A percentile compares a stretch with the other conserved stretches of the same genome.
These are phyloP conservation scores for Otocyon megalotis DNA, from an alignment of 2,113 vertebrate genomes.

Conservation along the genomic window DNA sequence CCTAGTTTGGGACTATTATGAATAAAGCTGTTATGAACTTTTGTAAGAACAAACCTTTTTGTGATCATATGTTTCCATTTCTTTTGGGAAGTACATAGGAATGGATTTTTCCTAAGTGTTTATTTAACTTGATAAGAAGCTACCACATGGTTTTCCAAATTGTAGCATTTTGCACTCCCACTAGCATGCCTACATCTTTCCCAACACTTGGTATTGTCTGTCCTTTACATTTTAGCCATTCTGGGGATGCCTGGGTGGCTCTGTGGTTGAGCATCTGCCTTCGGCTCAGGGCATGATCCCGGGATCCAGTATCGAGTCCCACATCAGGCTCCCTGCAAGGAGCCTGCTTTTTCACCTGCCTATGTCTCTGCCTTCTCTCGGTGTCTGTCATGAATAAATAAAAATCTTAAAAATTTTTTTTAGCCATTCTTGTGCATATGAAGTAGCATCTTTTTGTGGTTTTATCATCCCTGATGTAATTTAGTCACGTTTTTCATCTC, in stretches of 20 bases:
- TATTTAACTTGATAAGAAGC: background rate
- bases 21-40: background rate
- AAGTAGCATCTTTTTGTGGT: background rate
- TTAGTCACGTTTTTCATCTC: background rate
- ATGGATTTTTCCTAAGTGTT: background rate
- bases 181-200: background rate
- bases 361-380: no score
- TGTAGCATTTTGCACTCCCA: background rate
- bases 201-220: background rate
- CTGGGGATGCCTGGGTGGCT: no score
- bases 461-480: background rate
- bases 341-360: no score
- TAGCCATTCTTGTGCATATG: background rate
- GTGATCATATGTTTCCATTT: background rate
- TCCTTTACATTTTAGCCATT: background rate
- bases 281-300: no score
- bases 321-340: no score
- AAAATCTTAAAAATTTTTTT: no score
- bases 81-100: background rate
- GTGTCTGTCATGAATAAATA: no score
- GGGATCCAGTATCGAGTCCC: no score
- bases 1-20: background rate
- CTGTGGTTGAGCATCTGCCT: no score
- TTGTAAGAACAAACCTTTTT: background rate
- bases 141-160: background rate